These are phyloP conservation scores for Oryzaephilus surinamensis DNA, from an alignment of 1,140 invertebrate genomes.

Conservation along the genomic window DNA sequence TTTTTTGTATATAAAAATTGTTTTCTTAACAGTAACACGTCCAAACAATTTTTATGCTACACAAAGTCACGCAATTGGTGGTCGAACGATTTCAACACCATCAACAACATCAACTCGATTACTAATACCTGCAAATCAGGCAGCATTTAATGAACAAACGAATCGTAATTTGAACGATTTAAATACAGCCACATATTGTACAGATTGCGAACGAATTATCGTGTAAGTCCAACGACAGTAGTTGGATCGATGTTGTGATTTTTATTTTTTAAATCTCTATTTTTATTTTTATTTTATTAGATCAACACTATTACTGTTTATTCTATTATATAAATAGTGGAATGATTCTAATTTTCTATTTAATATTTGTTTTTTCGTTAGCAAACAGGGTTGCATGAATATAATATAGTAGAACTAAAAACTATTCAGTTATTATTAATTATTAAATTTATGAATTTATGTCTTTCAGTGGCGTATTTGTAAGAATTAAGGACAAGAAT, in stretches of 20 bases:
- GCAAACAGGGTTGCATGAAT: no score
- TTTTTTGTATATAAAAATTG: no score
- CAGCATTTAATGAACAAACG: no score
- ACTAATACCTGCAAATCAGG: slow-evolving; percentile 6
- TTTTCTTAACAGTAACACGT: slow-evolving; percentile 24
- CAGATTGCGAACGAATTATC: slow-evolving; percentile 61
- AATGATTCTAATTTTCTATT: no score
- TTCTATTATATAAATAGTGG: no score
- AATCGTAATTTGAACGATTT: no score
- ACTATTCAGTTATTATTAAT: background rate
- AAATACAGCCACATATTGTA: slow-evolving; percentile 57
- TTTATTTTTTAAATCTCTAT: no score
- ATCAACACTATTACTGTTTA: no score
- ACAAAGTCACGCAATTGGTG: slow-evolving; percentile 50
- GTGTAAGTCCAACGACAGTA: slow-evolving; percentile 57
- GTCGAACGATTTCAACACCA: slow-evolving; percentile 39
- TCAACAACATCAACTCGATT: slow-evolving; percentile 16
- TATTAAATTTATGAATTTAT: no score
- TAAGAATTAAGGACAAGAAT: slow-evolving; percentile 91
- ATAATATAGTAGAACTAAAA: no score
- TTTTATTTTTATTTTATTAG: no score
- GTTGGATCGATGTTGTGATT: slow-evolving; percentile 30
- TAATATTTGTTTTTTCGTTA: no score
- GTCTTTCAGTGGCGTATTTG: slow-evolving; percentile 78
- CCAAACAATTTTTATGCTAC: slow-evolving; percentile 50